phyloP scores from a whole-genome alignment of 2,797 vertebrate species.

The Falco berigora region DNA sequence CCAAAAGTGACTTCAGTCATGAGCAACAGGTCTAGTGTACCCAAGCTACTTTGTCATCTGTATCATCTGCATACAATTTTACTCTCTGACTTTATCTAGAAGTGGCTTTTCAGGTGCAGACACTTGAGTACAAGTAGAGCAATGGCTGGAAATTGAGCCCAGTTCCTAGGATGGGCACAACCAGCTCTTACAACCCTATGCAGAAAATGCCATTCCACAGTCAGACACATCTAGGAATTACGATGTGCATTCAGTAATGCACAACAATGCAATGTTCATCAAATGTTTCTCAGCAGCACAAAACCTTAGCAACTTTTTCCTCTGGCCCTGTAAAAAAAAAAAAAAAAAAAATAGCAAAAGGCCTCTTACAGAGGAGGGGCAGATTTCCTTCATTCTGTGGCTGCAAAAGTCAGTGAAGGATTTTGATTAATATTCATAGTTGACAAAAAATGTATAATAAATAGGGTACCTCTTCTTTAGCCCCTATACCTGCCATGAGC shows the following conservation, averaged over 20 bases:
- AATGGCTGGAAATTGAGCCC: background rate
- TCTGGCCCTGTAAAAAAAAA: background rate
- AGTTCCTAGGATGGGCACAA: background rate
- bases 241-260: background rate
- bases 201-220: background rate
- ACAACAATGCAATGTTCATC: background rate
- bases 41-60: background rate
- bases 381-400: background rate
- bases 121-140: background rate
- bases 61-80: background rate
- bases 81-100: background rate
- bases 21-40: background rate
- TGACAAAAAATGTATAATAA: background rate
- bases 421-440: background rate
- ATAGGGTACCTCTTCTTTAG: background rate
- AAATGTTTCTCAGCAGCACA: background rate
- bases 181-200: accelerated
- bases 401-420: background rate
- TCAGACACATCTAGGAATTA: background rate
- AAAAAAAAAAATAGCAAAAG: background rate
- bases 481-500: background rate
- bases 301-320: background rate
- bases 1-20: background rate
- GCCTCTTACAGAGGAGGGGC: background rate
- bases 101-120: background rate